Conservation (phyloP, 2,888 invertebrate genomes). For the Macrostomum cliftonense region DNA sequence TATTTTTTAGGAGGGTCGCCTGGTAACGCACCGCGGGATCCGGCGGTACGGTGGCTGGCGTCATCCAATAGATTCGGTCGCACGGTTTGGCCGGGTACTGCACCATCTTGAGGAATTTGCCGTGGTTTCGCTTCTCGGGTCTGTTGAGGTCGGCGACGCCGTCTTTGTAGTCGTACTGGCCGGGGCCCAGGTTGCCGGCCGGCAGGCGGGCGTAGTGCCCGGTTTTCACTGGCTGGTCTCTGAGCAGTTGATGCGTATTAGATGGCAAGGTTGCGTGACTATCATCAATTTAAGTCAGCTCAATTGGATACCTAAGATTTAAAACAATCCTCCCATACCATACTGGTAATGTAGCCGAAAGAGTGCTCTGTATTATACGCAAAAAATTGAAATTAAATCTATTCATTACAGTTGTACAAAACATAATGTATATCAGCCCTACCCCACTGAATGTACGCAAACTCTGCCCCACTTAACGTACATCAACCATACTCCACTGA, state of each 20-base stretch:
- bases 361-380: too few relatives aligned
- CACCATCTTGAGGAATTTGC: slow-evolving; percentile 27
- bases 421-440: too few relatives aligned
- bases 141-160: slow-evolving; percentile 22
- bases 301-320: too few relatives aligned
- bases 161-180: slow-evolving; percentile 25
- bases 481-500: too few relatives aligned
- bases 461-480: too few relatives aligned
- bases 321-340: too few relatives aligned
- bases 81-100: slow-evolving; percentile 23
- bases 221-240: slow-evolving; percentile 30
- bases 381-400: too few relatives aligned
- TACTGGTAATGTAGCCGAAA: too few relatives aligned
- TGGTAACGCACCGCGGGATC: slow-evolving; percentile 8
- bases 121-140: slow-evolving; percentile 21
- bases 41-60: slow-evolving; percentile 24
- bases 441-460: too few relatives aligned
- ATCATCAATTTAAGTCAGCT: too few relatives aligned
- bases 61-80: slow-evolving; percentile 24
- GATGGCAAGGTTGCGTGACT: too few relatives aligned
- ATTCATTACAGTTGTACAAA: too few relatives aligned
- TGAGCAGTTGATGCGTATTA: background rate
- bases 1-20: background rate
- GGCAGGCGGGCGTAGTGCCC: slow-evolving; percentile 28
- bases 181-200: slow-evolving; percentile 21